A percentile compares a stretch with the other conserved stretches of the same genome.
Conservation (phyloP, 2,888 invertebrate species). For the Cheilosia urbana region DNA sequence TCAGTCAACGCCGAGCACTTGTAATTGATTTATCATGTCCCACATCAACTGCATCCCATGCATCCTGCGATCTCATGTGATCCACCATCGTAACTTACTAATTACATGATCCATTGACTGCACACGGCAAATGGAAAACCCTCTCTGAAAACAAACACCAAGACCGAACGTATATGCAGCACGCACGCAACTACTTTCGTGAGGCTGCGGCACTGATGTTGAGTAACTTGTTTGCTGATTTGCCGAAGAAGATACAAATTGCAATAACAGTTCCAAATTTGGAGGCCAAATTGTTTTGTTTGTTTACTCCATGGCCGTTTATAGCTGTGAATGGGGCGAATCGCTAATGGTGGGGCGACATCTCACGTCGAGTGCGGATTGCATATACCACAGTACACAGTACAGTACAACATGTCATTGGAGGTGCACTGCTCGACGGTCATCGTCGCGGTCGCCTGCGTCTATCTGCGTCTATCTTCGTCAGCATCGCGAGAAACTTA, state of each 20-base stretch:
- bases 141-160: constrained; percentile 44
- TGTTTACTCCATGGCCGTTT: constrained; percentile 51
- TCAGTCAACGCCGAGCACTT: constrained; percentile 23
- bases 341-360: constrained; percentile 29
- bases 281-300: constrained; percentile 45
- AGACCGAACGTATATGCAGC: constrained; percentile 5
- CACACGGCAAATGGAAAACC: constrained; percentile 13
- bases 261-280: constrained; percentile 72
- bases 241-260: constrained; percentile 67
- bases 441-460: constrained; percentile 1
- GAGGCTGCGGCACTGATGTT: constrained; percentile 20
- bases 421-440: neutral
- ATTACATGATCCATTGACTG: constrained; percentile 65
- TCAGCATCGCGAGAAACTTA: constrained; percentile 63
- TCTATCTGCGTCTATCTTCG: constrained; percentile 9
- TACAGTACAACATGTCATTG: constrained; percentile 72
- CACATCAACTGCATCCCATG: constrained; percentile 31
- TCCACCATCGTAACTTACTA: constrained; percentile 43
- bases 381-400: too few species aligned
- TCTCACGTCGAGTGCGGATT: constrained; percentile 8
- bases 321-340: constrained; percentile 39
- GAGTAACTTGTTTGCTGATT: constrained; percentile 65
- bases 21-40: constrained; percentile 69
- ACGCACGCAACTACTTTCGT: constrained; percentile 31
- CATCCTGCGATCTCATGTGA: constrained; percentile 36